These are phyloP conservation scores for Geococcyx californianus DNA, from an alignment of 2,113 vertebrate species.

Conservation along the genomic window DNA sequence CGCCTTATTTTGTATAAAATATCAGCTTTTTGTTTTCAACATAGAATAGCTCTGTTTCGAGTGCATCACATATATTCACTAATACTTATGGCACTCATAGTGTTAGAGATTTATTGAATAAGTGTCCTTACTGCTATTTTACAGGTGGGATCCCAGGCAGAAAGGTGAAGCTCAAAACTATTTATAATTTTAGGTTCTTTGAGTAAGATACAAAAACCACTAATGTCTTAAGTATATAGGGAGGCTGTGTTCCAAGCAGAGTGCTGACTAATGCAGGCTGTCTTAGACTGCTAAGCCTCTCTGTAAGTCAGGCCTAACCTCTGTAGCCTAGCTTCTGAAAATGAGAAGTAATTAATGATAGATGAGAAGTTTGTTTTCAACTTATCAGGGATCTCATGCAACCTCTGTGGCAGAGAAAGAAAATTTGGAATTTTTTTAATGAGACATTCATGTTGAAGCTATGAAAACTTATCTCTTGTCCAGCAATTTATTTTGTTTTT, in stretches of 20 bases:
- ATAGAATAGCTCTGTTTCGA: background rate
- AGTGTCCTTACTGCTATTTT: background rate
- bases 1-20: background rate
- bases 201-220: background rate
- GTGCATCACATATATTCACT: background rate
- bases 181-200: background rate
- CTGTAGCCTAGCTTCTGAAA: background rate
- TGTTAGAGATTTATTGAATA: background rate
- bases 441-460: background rate
- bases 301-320: background rate
- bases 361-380: background rate
- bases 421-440: background rate
- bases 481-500: background rate
- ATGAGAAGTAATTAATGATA: background rate
- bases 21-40: background rate
- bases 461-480: background rate
- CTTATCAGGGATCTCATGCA: background rate
- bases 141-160: background rate
- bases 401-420: background rate
- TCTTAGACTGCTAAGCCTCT: background rate
- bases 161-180: background rate
- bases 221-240: too few species aligned
- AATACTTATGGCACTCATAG: background rate
- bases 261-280: background rate
- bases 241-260: background rate